Evolutionary conservation across 2,113 vertebrate genomes (phyloP), one percentile per base, ranked within the genome.

Genomic region (Microcebus griseorufus): DNA sequence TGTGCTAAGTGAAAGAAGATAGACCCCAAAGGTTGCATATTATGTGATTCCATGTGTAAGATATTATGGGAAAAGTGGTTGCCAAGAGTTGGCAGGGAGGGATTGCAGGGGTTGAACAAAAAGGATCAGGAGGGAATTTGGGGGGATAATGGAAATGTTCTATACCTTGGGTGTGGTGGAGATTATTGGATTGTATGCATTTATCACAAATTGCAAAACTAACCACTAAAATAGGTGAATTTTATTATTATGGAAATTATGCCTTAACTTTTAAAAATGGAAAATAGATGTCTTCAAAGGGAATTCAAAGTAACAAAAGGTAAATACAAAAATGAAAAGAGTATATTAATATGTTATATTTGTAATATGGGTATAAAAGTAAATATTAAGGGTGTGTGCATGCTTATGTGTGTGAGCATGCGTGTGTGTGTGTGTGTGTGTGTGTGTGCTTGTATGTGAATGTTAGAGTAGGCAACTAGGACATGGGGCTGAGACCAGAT

Each of bases 311-410:
- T 32, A 58, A 51, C 39, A 86, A 65, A 86, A 23, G 1, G 1
- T 3, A 11, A 60, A 29, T 76, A 45, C 9, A 75, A 91, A 53
- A 88, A 39, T 72, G 6, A 78, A 64, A 78, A 6, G 22, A 39
- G 4, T 39, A 9, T 82, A 27, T 32, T 39, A 39, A 37, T 48
- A 34, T 29, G 12, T n/a, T 62, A 6, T 64, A 53, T 92, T 53
- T 70, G 34, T 53, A 62, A 53, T 73, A 32, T 48, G 13, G 1
- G 29, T 72, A 55, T 83, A 55, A 84, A 81, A 48, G 73, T 81
- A 94, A 91, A 72, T 92, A 67, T 45, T 3, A 29, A 97, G 82
- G 95, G 69, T 18, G 53, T 6, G 97, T 53, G 48, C 48, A 48
- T 48, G 48, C 48, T 48, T 48, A 10, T 10, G 29, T 80, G 78